These are phyloP conservation scores for Nymphalis c-album DNA, from an alignment of 2,888 invertebrate genomes.

Conservation along the genomic window DNA sequence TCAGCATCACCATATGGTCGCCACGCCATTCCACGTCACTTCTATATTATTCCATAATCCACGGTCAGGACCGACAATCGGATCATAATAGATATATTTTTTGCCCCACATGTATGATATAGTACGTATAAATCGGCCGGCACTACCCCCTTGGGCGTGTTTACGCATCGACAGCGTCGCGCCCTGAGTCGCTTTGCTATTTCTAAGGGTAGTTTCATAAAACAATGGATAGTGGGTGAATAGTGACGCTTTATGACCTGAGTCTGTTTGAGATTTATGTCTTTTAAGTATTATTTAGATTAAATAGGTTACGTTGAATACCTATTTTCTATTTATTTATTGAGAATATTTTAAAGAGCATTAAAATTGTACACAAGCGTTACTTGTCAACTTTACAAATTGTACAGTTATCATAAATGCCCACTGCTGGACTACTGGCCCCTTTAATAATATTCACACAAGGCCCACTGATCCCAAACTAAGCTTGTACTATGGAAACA, in stretches of 20 bases:
- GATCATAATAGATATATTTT: slow-evolving; percentile 68
- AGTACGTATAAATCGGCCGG: slow-evolving; percentile 71
- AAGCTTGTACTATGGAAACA: too few species aligned
- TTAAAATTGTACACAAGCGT: too few species aligned
- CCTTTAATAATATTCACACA: too few species aligned
- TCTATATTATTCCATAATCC: neutral
- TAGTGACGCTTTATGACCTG: slow-evolving; percentile 28
- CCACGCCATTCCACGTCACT: neutral
- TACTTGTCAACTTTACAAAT: too few species aligned
- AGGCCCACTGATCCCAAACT: too few species aligned
- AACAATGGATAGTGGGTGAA: slow-evolving; percentile 32
- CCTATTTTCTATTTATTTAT: neutral
- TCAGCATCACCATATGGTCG: too few species aligned
- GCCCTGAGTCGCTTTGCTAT: slow-evolving; percentile 9
- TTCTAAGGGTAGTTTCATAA: slow-evolving; percentile 13
- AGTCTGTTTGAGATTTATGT: slow-evolving; percentile 20
- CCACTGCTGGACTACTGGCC: too few species aligned
- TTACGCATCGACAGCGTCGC: slow-evolving; percentile 46
- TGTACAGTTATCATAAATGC: too few species aligned
- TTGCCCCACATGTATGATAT: slow-evolving; percentile 52
- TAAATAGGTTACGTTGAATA: slow-evolving; percentile 1
- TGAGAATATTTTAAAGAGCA: neutral
- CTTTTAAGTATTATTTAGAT: neutral
- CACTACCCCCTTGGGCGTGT: slow-evolving; percentile 66
- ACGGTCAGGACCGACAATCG: slow-evolving; percentile 55